These are phyloP conservation scores for Charadrius vociferus DNA, from an alignment of 2,113 vertebrate genomes.

Conservation along the genomic window DNA sequence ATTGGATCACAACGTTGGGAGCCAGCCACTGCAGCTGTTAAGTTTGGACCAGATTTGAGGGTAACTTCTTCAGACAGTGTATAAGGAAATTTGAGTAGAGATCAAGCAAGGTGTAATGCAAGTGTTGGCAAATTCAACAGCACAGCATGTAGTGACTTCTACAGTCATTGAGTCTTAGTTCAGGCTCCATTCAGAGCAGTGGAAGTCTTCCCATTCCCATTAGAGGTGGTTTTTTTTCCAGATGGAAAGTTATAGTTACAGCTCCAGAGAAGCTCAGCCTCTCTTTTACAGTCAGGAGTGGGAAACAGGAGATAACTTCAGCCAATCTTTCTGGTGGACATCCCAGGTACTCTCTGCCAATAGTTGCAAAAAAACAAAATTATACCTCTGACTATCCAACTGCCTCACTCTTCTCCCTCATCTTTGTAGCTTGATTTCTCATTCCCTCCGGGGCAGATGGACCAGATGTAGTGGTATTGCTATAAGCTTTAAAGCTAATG, in stretches of 20 bases:
- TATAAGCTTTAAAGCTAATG: not conserved
- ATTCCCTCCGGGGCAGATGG: not conserved
- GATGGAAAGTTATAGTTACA: not conserved
- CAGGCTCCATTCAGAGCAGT: not conserved
- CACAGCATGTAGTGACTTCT: not conserved
- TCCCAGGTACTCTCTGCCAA: not conserved
- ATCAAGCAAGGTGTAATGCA: not conserved
- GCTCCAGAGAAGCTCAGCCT: not conserved
- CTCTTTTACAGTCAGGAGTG: not conserved
- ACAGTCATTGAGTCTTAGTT: not conserved
- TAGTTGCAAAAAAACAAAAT: not conserved
- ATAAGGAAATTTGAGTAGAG: not conserved
- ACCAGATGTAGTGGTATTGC: not conserved
- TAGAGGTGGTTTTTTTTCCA: not conserved
- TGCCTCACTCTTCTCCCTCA: not conserved
- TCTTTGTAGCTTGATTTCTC: not conserved
- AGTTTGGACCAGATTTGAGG: not conserved
- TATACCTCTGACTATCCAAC: not conserved
- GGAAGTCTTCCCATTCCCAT: not conserved
- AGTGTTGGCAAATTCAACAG: not conserved
- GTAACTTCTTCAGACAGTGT: not conserved
- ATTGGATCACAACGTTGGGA: not conserved
- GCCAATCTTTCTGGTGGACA: not conserved
- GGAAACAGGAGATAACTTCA: not conserved
- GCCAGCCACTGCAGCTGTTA: constrained; percentile 25